Evolutionary conservation across 2,888 invertebrate species (phyloP), one percentile per base, ranked within the genome.

Genomic region (Aphidoletes aphidimyza): DNA sequence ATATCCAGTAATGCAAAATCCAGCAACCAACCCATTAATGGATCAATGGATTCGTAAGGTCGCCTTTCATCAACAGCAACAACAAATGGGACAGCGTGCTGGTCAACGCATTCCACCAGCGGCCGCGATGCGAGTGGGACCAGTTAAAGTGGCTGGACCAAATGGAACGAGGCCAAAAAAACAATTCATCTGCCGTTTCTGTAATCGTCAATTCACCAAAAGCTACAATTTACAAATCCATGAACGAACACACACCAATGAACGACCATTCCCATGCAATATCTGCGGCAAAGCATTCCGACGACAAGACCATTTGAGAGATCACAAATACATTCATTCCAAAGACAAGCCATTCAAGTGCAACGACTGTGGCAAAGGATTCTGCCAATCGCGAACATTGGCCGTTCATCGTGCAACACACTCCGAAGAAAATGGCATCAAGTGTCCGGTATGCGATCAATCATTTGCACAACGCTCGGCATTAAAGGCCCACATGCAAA

Each of bases 281-380:
- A 96, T 98, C 87, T 98, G 98, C 90, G 96, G 96, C 86, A 98
- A 98, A 90, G 97, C 97, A 30, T 98, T 98, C 92, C 93, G 98
- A 86, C 92, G 98, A 87, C 98, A 98, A 91, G 98, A 98, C 91
- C 96, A 97, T 90, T 92, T 97, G 86, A 93, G 96, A 90, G 96
- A 96, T 89, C 96, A 97, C 91, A 95, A 96, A 89, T 99, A 98
- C 91, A 99, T 98, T 86, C 99, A 99, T 91, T 97, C 97, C 86
- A 98, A 98, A 89, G 98, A 98, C 90, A 99, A 99, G 90, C 99
- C 99, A 0, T 99, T 98, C 91, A 98, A 98, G 89, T 99, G 99
- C 90, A 93, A 93, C 3, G 96, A 98, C 87, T 99, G 99, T 90
- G 98, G 98, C 81, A 99, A 99, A 91, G 99, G 99, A 6, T 99